phyloP scores from a whole-genome alignment of 2,113 vertebrate genomes.

The Silurus meridionalis region DNA sequence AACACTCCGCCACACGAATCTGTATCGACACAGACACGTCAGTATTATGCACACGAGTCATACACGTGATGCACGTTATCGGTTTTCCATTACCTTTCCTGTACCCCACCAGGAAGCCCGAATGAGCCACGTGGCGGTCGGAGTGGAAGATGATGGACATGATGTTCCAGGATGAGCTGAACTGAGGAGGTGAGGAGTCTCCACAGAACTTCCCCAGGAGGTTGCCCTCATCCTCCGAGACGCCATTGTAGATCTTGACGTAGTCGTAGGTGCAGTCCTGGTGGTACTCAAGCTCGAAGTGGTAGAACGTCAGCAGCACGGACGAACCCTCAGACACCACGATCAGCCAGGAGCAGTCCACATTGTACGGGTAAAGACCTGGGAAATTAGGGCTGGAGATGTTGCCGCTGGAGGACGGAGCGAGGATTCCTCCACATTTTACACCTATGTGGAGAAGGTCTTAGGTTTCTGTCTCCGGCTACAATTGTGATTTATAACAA shows the following conservation, averaged over 20 bases:
- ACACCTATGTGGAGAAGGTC: constrained; percentile 73
- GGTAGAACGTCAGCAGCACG: constrained; percentile 85
- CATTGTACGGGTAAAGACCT: constrained; percentile 84
- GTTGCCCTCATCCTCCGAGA: constrained; percentile 83
- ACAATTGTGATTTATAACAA: background rate
- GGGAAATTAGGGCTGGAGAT: constrained; percentile 97
- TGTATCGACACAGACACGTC: constrained; percentile 54
- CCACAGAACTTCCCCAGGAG: constrained; percentile 94
- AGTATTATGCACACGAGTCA: background rate
- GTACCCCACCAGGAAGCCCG: constrained; percentile 85
- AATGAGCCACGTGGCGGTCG: constrained; percentile 88
- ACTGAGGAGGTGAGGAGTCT: constrained; percentile 78
- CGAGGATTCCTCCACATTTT: constrained; percentile 94
- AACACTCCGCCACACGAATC: constrained; percentile 90
- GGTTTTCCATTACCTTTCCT: constrained; percentile 79
- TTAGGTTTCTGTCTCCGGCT: background rate
- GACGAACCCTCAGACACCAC: constrained; percentile 95
- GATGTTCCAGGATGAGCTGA: constrained; percentile 93
- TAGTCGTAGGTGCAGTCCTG: constrained; percentile 86
- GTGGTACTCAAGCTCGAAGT: constrained; percentile 91
- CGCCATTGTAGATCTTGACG: constrained; percentile 92
- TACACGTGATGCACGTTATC: background rate
- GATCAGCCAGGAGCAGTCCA: constrained; percentile 88
- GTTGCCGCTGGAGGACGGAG: constrained; percentile 83
- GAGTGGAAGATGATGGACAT: constrained; percentile 92